These are phyloP conservation scores for Epistrophe grossulariae DNA, from an alignment of 2,888 invertebrate genomes.

Conservation along the genomic window DNA sequence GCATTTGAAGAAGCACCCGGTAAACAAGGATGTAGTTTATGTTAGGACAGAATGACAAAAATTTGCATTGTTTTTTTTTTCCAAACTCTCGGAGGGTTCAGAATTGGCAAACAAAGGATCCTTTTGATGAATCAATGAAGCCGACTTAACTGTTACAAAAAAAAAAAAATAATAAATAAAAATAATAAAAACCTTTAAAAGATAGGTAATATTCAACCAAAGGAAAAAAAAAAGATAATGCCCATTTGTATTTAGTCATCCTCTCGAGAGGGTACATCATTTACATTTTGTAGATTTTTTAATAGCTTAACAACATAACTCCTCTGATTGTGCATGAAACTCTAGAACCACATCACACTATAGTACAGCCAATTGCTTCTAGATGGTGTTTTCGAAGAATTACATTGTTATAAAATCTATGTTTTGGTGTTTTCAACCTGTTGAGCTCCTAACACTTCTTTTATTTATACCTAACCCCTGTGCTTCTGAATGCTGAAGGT, in stretches of 20 bases:
- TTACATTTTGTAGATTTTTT: slow-evolving; percentile 28
- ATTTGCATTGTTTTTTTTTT: slow-evolving; percentile 9
- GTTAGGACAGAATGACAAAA: neutral
- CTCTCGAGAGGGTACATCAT: slow-evolving; percentile 22
- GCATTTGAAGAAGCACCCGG: slow-evolving; percentile 21
- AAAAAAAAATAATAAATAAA: no score
- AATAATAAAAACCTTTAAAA: neutral
- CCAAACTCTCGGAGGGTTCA: slow-evolving; percentile 7
- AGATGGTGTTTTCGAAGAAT: slow-evolving; percentile 30
- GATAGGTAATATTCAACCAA: slow-evolving; percentile 11
- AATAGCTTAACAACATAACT: slow-evolving; percentile 59
- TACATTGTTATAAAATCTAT: slow-evolving; percentile 38
- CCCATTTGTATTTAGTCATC: neutral
- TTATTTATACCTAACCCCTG: slow-evolving; percentile 26
- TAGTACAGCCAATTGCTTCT: slow-evolving; percentile 36
- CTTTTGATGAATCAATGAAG: slow-evolving; percentile 24
- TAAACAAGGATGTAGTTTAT: slow-evolving; percentile 3
- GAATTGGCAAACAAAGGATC: slow-evolving; percentile 17
- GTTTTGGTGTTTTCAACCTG: slow-evolving; percentile 66
- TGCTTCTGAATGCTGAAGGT: neutral
- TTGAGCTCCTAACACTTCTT: slow-evolving; percentile 47
- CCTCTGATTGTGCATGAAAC: slow-evolving; percentile 46
- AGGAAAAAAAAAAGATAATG: slow-evolving; percentile 1
- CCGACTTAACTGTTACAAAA: slow-evolving; percentile 17
- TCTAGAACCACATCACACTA: neutral